Evolutionary conservation across 30 jellyfish, hydroid and myxozoan genomes (phyloP).

Genomic region (Clytia hemisphaerica): DNA sequence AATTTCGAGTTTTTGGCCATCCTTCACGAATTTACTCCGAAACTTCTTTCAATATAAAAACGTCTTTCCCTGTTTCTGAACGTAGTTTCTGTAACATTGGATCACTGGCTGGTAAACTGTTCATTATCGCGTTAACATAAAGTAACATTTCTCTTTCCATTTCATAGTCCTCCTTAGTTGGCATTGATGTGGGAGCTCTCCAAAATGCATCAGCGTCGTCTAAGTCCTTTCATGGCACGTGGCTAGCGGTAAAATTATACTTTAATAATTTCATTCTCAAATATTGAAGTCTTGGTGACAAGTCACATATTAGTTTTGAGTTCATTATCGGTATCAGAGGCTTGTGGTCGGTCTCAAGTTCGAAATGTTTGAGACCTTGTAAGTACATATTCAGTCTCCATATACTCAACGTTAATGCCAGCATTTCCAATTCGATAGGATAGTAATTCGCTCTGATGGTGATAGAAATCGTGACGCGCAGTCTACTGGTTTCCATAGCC

Average conservation of each 20-base stretch:
- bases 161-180: neutral
- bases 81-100: neutral
- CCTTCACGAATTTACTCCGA: conserved; percentile 6
- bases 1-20: conserved; percentile 19
- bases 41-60: conserved; percentile 12
- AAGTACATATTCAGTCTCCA: too few relatives aligned
- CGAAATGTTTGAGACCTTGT: conserved; percentile 4
- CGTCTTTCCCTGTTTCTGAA: conserved; percentile 24
- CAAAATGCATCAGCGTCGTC: conserved; percentile 4
- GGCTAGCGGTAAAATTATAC: neutral
- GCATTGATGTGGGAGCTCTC: conserved; percentile 9
- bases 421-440: too few relatives aligned
- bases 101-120: neutral
- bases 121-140: neutral
- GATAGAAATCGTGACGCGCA: too few relatives aligned
- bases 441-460: too few relatives aligned
- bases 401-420: too few relatives aligned
- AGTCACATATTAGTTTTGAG: neutral
- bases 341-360: conserved; percentile 4
- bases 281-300: too few relatives aligned
- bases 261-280: too few relatives aligned
- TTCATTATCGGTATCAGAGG: conserved; percentile 6
- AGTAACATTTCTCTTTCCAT: neutral
- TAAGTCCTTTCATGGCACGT: neutral
- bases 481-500: too few relatives aligned